A percentile compares a stretch with the other conserved stretches of the same genome.
Evolutionary conservation across 2,888 invertebrate species (phyloP).

Genomic region (Colletes collaris): DNA sequence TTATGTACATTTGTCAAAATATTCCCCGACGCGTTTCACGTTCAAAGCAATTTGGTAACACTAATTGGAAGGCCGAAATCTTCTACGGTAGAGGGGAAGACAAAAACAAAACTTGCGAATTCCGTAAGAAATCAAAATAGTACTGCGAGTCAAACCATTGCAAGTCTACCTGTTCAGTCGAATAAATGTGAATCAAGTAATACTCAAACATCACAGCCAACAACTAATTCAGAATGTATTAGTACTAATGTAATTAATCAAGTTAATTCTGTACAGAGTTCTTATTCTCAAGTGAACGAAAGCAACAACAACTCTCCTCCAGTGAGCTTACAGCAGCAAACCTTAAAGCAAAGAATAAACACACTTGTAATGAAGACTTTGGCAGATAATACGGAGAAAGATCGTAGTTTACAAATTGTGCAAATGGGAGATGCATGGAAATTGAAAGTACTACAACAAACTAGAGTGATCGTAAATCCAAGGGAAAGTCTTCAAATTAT

Average conservation of each 20-base stretch:
- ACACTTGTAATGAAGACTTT: conserved; percentile 94
- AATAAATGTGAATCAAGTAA: conserved; percentile 19
- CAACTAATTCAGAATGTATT: conserved; percentile 29
- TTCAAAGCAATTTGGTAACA: conserved; percentile 95
- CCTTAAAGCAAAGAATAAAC: conserved; percentile 94
- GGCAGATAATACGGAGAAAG: conserved; percentile 91
- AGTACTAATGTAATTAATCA: conserved; percentile 38
- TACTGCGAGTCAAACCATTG: conserved; percentile 32
- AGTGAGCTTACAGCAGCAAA: conserved; percentile 85
- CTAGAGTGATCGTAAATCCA: conserved; percentile 91
- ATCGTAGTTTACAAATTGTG: conserved; percentile 82
- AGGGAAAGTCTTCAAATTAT: conserved; percentile 91
- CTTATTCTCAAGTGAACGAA: conserved; percentile 69
- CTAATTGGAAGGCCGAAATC: conserved; percentile 90
- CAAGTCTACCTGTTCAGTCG: conserved; percentile 28
- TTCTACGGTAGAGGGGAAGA: conserved; percentile 46
- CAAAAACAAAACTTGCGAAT: conserved; percentile 55
- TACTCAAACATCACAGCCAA: conserved; percentile 37
- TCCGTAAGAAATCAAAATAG: conserved; percentile 53
- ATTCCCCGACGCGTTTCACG: conserved; percentile 97
- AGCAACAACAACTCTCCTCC: conserved; percentile 76
- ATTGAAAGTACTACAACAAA: conserved; percentile 91
- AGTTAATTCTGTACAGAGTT: conserved; percentile 67
- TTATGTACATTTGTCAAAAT: conserved; percentile 95
- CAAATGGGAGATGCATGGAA: conserved; percentile 90